A percentile compares a stretch with the other conserved stretches of the same genome.
Conservation (phyloP, 2,888 invertebrate species). For the Seira musarum region DNA sequence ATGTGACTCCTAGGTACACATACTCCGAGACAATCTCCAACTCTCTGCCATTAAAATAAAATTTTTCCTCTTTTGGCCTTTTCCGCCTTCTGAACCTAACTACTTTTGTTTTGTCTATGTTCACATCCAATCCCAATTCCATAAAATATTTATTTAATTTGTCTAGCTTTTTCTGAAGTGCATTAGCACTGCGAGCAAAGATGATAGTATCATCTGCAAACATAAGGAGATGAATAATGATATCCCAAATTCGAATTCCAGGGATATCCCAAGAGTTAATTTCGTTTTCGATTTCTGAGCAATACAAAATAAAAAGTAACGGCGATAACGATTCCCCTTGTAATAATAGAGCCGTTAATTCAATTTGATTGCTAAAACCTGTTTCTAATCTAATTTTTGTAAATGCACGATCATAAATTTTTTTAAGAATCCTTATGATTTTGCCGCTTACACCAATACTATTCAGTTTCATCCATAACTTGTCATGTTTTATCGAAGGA, state of each 20-base stretch:
- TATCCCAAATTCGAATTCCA: not conserved
- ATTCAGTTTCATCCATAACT: conserved; percentile 45
- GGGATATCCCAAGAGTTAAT: not conserved
- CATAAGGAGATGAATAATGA: conserved; percentile 18
- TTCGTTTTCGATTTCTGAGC: conserved; percentile 37
- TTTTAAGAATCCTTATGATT: conserved; percentile 40
- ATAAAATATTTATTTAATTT: conserved; percentile 27
- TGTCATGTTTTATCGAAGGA: conserved; percentile 34
- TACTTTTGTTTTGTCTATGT: conserved; percentile 56
- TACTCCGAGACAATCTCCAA: not conserved
- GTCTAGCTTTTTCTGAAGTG: conserved; percentile 48
- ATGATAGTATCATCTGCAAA: conserved; percentile 57
- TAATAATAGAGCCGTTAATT: conserved; percentile 41
- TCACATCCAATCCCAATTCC: conserved; percentile 19
- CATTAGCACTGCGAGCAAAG: conserved; percentile 13
- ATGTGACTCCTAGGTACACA: not conserved
- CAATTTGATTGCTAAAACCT: conserved; percentile 16
- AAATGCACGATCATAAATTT: conserved; percentile 25
- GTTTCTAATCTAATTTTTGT: conserved; percentile 23
- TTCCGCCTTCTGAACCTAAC: conserved; percentile 40
- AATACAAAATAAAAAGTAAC: conserved; percentile 52
- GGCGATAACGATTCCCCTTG: conserved; percentile 54
- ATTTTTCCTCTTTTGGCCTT: conserved; percentile 19
- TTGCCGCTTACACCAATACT: conserved; percentile 47
- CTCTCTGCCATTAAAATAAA: not conserved